phyloP scores from a whole-genome alignment of 2,888 invertebrate species.

The Fragum whitleyi region DNA sequence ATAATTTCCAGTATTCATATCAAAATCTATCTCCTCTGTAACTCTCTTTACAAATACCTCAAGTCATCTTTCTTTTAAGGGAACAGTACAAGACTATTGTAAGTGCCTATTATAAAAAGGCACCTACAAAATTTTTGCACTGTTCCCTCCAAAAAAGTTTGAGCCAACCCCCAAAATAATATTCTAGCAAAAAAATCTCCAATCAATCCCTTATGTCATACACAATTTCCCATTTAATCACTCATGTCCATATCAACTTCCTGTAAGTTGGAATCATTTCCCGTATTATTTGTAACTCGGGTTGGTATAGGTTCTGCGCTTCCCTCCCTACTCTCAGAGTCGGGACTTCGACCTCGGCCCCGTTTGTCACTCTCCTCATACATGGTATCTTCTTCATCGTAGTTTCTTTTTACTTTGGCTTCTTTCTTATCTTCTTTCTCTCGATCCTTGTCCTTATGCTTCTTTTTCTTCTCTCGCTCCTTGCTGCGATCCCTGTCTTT shows the following conservation, averaged over 20 bases:
- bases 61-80: no score
- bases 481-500: conserved; percentile 65
- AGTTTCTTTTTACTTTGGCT: conserved; percentile 71
- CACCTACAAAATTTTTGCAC: no score
- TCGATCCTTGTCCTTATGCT: conserved; percentile 68
- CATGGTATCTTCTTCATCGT: conserved; percentile 78
- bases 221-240: conserved; percentile 71
- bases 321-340: conserved; percentile 11
- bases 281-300: conserved; percentile 34
- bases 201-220: no score
- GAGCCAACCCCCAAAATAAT: no score
- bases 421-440: conserved; percentile 56
- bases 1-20: background rate
- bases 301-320: conserved; percentile 58
- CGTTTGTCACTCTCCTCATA: conserved; percentile 64
- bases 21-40: background rate
- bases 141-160: no score
- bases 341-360: conserved; percentile 32
- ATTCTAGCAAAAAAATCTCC: no score
- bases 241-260: conserved; percentile 81
- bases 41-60: no score
- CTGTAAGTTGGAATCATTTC: conserved; percentile 71
- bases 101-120: no score
- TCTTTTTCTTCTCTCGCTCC: conserved; percentile 65
- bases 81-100: no score